phyloP scores from a whole-genome alignment of 2,888 invertebrate species.

The Heliconius sara region DNA sequence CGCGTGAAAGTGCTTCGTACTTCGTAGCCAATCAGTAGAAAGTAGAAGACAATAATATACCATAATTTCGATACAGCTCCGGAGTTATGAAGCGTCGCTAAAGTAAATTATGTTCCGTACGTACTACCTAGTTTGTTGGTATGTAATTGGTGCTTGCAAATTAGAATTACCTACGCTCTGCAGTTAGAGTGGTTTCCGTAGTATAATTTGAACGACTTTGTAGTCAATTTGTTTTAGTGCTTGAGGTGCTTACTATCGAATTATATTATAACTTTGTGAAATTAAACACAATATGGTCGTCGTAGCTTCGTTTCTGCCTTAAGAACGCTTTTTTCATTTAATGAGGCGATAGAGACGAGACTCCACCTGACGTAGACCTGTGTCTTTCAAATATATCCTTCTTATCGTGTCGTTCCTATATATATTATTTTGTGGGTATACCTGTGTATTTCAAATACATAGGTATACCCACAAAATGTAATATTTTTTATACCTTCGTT shows the following conservation, averaged over 20 bases:
- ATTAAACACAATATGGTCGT: no score
- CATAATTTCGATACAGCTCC: slow-evolving; percentile 33
- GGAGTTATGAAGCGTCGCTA: slow-evolving; percentile 26
- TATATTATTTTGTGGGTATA: no score
- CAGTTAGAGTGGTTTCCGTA: slow-evolving; percentile 3
- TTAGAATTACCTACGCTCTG: slow-evolving; percentile 1
- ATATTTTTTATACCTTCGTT: no score
- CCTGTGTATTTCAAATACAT: no score
- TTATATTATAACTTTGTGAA: neutral
- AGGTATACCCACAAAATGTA: no score
- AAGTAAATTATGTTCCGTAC: slow-evolving; percentile 40
- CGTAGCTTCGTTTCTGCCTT: no score
- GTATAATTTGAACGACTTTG: neutral
- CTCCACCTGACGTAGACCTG: no score
- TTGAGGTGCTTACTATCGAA: neutral
- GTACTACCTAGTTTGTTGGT: slow-evolving; percentile 28
- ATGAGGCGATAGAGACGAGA: no score
- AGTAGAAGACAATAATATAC: slow-evolving; percentile 50
- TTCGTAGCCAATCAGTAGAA: slow-evolving; percentile 46
- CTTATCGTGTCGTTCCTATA: no score
- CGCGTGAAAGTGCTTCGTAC: slow-evolving; percentile 45
- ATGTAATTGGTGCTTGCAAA: slow-evolving; percentile 42
- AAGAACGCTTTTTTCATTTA: no score
- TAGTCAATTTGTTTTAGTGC: neutral
- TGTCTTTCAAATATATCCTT: no score